Base-by-base conservation (phyloP, 1,140 invertebrate genomes). In the Drosophila auraria region DNA sequence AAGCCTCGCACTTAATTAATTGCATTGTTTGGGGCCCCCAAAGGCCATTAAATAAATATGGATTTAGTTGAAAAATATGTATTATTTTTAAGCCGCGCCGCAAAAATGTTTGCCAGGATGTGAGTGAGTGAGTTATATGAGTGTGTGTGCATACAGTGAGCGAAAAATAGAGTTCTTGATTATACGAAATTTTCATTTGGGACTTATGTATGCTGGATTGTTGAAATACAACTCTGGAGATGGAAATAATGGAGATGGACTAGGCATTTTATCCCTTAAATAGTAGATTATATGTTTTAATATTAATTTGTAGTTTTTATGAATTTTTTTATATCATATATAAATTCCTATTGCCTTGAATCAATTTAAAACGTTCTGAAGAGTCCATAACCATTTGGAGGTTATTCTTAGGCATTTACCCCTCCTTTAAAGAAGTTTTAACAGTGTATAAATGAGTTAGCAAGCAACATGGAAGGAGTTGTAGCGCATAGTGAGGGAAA, bases 31-130 rank as follows among this genome's bases (percentile, higher is more conserved):
- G 58, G 25, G 23, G 50, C 51, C 25, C 30, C 30, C 17, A 38
- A 78, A 49, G 63, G 58, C 58, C 57, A 64, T 77, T 69, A 78
- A 78, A 69, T 71, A 78, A 78, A 78, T 79, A 57, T 71, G 59
- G 66, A 82, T 82, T 82, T 86, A 59, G 74, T 69, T 79, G 69
- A 61, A 64, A 75, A 68, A 65, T 79, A 65, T 71, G 54, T 78
- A 58, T 65, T 42, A 63, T 81, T 80, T 61, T 58, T 69, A 71
- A 57, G 23, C 49, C 38, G n/a, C 4, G 23, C 44, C 58, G 15
- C 64, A 69, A 45, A 64, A 73, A 44, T 68, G 62, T 38, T 57
- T 59, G 54, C 54, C 44, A 42, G 23, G 36, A 50, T 56, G 47
- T 50, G 27, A 9, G 36, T 40, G 30, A 79, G 63, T 51, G 75